A percentile compares a stretch with the other conserved stretches of the same genome.
Evolutionary conservation across 2,888 invertebrate genomes (phyloP).

Genomic region (Prosopocoilus inquinatus): DNA sequence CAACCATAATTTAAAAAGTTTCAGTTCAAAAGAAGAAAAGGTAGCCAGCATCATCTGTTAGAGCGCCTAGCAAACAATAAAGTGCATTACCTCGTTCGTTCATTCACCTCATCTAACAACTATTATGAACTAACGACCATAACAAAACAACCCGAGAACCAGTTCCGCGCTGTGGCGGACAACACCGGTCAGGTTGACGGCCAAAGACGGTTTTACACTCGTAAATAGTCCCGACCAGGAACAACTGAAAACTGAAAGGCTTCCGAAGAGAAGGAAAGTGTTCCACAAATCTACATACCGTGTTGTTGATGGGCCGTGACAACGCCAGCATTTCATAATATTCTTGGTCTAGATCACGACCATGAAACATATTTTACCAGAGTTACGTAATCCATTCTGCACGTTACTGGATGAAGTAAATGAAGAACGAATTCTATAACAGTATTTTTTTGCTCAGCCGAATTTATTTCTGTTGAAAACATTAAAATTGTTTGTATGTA

Average conservation of each 20-base stretch:
- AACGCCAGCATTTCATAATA: background rate
- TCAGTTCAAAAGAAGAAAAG: background rate
- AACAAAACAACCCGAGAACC: constrained; percentile 29
- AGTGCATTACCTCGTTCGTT: constrained; percentile 8
- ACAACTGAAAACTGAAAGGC: constrained; percentile 7
- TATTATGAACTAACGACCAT: constrained; percentile 21
- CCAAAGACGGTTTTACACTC: constrained; percentile 32
- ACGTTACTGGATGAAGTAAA: too few relatives aligned
- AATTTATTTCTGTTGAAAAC: too few relatives aligned
- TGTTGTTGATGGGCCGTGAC: background rate
- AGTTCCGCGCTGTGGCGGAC: constrained; percentile 31
- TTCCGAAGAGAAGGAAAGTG: constrained; percentile 25
- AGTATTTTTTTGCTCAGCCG: too few relatives aligned
- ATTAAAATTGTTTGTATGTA: too few relatives aligned
- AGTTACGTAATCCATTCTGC: too few relatives aligned
- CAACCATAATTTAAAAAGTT: too few relatives aligned
- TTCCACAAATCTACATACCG: constrained; percentile 22
- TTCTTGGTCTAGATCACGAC: constrained; percentile 1
- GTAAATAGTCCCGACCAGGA: constrained; percentile 21
- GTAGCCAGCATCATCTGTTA: background rate
- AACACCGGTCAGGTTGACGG: constrained; percentile 34
- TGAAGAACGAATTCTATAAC: too few relatives aligned
- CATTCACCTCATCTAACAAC: constrained; percentile 23
- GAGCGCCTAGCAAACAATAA: background rate
- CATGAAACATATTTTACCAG: background rate